phyloP scores from a whole-genome alignment of 2,113 vertebrate genomes.

The Lagopus leucura region DNA sequence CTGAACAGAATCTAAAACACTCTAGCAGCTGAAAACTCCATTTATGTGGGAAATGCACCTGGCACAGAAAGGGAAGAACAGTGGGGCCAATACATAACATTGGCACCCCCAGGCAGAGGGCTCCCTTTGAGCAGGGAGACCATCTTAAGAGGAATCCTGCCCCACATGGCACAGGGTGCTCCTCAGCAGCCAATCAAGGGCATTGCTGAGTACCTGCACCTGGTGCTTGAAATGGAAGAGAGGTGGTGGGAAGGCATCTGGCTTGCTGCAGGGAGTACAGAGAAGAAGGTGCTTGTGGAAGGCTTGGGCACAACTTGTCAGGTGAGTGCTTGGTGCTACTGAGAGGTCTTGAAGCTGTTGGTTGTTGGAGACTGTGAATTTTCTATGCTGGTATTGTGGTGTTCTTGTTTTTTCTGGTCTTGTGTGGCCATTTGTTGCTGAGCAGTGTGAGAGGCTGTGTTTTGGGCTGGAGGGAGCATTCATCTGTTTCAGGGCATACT shows the following conservation, averaged over 20 bases:
- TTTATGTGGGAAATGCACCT: accelerated
- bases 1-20: not conserved
- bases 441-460: accelerated
- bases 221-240: not conserved
- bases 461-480: not conserved
- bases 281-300: accelerated
- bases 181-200: not conserved
- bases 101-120: not conserved
- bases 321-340: not conserved
- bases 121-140: accelerated
- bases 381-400: accelerated
- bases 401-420: accelerated
- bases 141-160: accelerated
- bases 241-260: accelerated
- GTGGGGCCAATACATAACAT: accelerated
- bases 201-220: not conserved
- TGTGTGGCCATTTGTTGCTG: accelerated
- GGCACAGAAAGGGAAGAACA: not conserved
- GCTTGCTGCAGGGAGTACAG: accelerated
- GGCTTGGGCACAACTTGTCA: accelerated
- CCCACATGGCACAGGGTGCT: not conserved
- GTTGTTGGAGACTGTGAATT: not conserved
- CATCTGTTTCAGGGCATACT: accelerated
- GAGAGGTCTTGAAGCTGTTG: not conserved
- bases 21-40: not conserved